A percentile compares a stretch with the other conserved stretches of the same genome.
Evolutionary conservation across 2,797 vertebrate genomes (phyloP).

Genomic region (Clarias fuscus): DNA sequence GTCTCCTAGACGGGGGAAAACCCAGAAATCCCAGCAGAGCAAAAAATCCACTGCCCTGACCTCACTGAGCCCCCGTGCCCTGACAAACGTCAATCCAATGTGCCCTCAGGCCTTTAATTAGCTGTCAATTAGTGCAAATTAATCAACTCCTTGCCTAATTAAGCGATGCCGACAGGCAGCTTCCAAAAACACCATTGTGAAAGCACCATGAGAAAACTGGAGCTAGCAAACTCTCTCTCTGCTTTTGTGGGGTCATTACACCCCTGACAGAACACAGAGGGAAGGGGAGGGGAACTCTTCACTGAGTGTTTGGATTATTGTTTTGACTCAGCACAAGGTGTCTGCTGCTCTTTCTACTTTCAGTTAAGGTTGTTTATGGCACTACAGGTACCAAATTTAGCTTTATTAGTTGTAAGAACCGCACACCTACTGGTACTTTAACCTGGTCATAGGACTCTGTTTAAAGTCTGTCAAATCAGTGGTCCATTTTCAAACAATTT

Average conservation of each 20-base stretch:
- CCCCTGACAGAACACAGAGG: constrained; percentile 59
- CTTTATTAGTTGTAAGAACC: constrained; percentile 1
- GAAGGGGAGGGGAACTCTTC: constrained; percentile 41
- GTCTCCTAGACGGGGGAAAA: constrained; percentile 53
- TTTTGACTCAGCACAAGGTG: constrained; percentile 65
- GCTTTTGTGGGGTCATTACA: constrained; percentile 71
- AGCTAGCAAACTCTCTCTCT: constrained; percentile 85
- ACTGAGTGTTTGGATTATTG: constrained; percentile 54
- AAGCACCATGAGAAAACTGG: constrained; percentile 90
- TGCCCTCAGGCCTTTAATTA: constrained; percentile 92
- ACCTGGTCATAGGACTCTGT: not conserved
- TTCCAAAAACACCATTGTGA: constrained; percentile 88
- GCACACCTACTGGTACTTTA: not conserved
- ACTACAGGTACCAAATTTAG: constrained; percentile 7
- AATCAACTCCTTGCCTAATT: constrained; percentile 99
- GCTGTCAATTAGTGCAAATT: constrained; percentile 99
- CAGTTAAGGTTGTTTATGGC: constrained; percentile 51
- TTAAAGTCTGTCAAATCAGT: not conserved
- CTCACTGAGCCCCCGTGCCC: constrained; percentile 78
- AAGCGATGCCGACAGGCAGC: constrained; percentile 93
- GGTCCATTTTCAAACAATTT: constrained; percentile 6
- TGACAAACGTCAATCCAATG: constrained; percentile 92
- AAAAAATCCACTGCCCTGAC: constrained; percentile 75
- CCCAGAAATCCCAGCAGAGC: constrained; percentile 48
- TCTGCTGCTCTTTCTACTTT: constrained; percentile 59